Conservation (phyloP, 1,140 invertebrate species). For the Solenopsis fugax region DNA sequence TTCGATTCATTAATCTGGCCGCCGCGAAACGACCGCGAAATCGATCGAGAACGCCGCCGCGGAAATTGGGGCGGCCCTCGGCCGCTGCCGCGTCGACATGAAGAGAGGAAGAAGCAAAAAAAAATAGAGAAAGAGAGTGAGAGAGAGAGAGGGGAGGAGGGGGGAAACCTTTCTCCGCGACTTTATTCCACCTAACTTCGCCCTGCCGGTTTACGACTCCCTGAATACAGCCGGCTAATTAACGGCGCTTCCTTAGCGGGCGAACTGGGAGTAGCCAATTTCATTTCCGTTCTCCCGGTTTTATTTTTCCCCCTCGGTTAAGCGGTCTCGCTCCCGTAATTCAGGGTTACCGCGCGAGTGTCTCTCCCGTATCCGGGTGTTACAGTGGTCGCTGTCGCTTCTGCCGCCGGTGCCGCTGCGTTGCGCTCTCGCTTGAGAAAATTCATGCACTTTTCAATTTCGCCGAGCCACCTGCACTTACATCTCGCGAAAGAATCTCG, state of each 20-base stretch:
- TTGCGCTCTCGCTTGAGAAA: background rate
- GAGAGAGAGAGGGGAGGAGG: background rate
- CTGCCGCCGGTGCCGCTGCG: background rate
- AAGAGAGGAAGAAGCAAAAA: background rate
- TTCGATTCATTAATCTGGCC: constrained; percentile 62
- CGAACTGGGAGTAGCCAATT: constrained; percentile 57
- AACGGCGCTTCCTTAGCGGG: constrained; percentile 55
- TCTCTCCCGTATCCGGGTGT: background rate
- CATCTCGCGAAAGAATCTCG: background rate
- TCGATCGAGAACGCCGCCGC: constrained; percentile 48
- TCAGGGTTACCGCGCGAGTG: constrained; percentile 49
- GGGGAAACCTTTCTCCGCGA: background rate
- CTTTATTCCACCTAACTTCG: constrained; percentile 55
- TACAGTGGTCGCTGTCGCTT: background rate
- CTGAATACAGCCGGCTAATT: constrained; percentile 65
- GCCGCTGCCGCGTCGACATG: background rate
- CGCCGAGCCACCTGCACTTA: background rate
- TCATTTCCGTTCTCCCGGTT: constrained; percentile 47
- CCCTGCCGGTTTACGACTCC: constrained; percentile 45
- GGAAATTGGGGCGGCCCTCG: constrained; percentile 41
- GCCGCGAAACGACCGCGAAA: constrained; percentile 62
- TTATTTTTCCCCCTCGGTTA: constrained; percentile 37
- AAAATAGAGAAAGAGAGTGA: background rate
- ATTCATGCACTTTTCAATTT: constrained; percentile 42
- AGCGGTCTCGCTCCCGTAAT: constrained; percentile 53